Base-by-base conservation (phyloP, 2,797 vertebrate genomes). In the Chloroceryle amazona region DNA sequence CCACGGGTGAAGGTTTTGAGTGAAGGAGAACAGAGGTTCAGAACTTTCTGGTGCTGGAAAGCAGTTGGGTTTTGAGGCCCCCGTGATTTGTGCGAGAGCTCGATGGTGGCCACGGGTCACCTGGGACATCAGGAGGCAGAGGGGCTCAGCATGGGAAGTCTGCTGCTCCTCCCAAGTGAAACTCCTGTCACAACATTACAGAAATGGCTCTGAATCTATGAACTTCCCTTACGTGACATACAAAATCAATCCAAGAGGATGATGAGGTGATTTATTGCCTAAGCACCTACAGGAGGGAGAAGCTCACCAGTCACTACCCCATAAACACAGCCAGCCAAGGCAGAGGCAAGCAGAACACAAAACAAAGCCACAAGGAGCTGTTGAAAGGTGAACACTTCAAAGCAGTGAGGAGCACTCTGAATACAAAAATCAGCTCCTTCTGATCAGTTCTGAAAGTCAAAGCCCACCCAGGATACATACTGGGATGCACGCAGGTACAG, bases 11-110 rank as follows among this genome's bases (percentile, higher is more conserved):
- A 17, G 60, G 57, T 49, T 28, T 29, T n/a, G 39, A 66, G 33
- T 0, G 6, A 37, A 13, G 31, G 31, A 15, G 33, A 44, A 33
- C 1, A 21, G 61, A 2, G 2, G 11, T 41, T 28, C 33, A 14
- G 15, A 37, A 44, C 6, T 28, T 15, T 42, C 23, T 20, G 65
- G 31, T 35, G 65, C 46, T 61, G 47, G 39, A 65, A n/a, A 20
- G 0, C 4, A 0, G 0, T 0, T 4, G 2, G 60, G 71, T 5
- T 49, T 42, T 0, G 3, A 67, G 54, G 37, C 6, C 21, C 15
- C 11, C 1, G 1, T 3, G 8, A 2, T 4, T 1, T 6, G 13
- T 6, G 11, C 0, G 0, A 25, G 49, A 42, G 55, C n/a, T 63
- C 1, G 0, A 16, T 8, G 55, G 31, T 9, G 19, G 23, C 28